Percentiles rank a stretch among this genome's conserved stretches.
These are phyloP conservation scores for Drosophila mimica DNA, from an alignment of 2,888 invertebrate genomes.

Conservation along the genomic window DNA sequence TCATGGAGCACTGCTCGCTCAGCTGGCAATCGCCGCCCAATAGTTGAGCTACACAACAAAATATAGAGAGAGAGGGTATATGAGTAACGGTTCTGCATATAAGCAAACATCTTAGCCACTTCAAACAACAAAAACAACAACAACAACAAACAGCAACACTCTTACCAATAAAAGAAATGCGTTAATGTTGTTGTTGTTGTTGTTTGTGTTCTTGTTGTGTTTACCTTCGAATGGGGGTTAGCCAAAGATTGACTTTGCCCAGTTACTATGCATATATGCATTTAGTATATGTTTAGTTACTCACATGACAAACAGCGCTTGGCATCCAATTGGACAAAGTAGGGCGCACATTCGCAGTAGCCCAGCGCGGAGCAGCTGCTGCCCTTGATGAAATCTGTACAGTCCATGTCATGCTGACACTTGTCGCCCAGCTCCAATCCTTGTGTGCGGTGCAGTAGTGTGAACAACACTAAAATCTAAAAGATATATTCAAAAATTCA, in stretches of 20 bases:
- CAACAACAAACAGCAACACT: constrained; percentile 12
- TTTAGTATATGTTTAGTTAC: constrained; percentile 80
- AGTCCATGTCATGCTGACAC: constrained; percentile 86
- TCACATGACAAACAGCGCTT: constrained; percentile 94
- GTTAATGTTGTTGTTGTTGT: not conserved
- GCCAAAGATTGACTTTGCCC: constrained; percentile 69
- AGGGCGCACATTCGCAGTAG: constrained; percentile 92
- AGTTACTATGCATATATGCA: constrained; percentile 15
- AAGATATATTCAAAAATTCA: constrained; percentile 4
- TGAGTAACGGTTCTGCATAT: constrained; percentile 50
- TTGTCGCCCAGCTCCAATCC: constrained; percentile 82
- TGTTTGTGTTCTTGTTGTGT: constrained; percentile 14
- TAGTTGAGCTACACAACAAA: constrained; percentile 56
- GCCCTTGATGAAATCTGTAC: constrained; percentile 85
- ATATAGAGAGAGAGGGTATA: constrained; percentile 5
- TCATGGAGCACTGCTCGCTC: constrained; percentile 93
- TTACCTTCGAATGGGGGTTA: constrained; percentile 49
- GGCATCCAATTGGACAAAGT: constrained; percentile 91
- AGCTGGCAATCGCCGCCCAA: constrained; percentile 92
- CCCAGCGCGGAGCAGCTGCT: constrained; percentile 86
- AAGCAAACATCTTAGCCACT: constrained; percentile 37
- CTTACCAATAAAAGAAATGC: constrained; percentile 24
- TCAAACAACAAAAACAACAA: constrained; percentile 16
- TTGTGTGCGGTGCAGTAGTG: constrained; percentile 46
- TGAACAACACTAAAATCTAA: constrained; percentile 61